These are phyloP conservation scores for Biston stratarius DNA, from an alignment of 2,888 invertebrate genomes.

Conservation along the genomic window DNA sequence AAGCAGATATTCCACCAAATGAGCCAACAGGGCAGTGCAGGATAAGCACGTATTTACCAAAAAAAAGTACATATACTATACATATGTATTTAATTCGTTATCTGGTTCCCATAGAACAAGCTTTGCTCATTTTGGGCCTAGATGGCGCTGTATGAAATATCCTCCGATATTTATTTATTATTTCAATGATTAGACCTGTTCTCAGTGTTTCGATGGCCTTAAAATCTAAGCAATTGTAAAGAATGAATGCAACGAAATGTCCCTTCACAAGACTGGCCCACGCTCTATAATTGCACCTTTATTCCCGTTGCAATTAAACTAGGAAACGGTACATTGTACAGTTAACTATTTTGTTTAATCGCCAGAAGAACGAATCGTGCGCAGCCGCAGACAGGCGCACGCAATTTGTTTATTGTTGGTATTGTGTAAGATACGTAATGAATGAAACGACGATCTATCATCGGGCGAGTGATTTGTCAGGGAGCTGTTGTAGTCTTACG, in stretches of 20 bases:
- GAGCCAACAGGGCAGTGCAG: no score
- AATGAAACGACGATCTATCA: conserved; percentile 40
- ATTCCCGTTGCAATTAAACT: conserved; percentile 29
- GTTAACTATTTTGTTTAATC: conserved; percentile 49
- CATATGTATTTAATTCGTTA: no score
- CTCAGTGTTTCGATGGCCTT: no score
- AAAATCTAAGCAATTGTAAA: neutral
- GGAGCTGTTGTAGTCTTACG: conserved; percentile 2
- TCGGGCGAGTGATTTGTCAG: conserved; percentile 27
- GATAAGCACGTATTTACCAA: no score
- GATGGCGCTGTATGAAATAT: no score
- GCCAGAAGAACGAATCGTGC: conserved; percentile 44
- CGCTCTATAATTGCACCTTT: conserved; percentile 30
- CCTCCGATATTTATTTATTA: no score
- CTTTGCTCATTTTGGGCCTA: no score
- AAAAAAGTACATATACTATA: no score
- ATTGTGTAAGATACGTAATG: conserved; percentile 44
- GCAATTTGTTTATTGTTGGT: conserved; percentile 42
- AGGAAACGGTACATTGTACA: conserved; percentile 44
- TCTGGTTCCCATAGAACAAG: no score
- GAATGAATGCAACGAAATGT: conserved; percentile 14
- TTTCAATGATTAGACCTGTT: no score
- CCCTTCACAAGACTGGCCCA: conserved; percentile 15
- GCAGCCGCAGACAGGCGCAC: conserved; percentile 35
- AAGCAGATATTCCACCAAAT: no score